Conservation (phyloP, 2,113 vertebrate species). For the Antechinus stuartii region DNA sequence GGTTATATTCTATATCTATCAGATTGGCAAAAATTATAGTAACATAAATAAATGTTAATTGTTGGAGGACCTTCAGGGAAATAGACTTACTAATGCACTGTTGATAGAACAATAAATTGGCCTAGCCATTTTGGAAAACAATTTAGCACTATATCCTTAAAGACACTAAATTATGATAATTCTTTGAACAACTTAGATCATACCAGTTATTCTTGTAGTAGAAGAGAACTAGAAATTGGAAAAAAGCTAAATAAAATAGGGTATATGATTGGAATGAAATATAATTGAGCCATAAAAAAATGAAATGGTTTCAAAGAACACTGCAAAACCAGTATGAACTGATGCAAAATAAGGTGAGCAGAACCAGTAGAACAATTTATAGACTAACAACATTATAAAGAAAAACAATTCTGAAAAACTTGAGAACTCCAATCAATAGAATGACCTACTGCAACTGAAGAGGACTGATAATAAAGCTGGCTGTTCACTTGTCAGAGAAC, state of each 20-base stretch:
- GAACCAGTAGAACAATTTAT: neutral
- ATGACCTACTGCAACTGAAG: neutral
- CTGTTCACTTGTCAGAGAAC: neutral
- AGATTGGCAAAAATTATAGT: neutral
- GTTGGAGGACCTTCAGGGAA: neutral
- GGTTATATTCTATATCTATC: neutral
- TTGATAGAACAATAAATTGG: neutral
- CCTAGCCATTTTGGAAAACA: neutral
- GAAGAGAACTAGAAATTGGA: neutral
- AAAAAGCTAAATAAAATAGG: neutral
- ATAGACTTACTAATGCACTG: neutral
- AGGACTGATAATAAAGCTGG: neutral
- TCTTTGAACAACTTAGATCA: neutral
- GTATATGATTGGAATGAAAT: neutral
- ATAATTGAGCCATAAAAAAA: neutral
- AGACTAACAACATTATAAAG: neutral
- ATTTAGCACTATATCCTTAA: neutral
- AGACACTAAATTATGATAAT: neutral
- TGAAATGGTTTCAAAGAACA: neutral
- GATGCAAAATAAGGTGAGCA: neutral
- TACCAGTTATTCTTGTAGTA: neutral
- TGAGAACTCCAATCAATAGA: neutral
- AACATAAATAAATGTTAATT: neutral
- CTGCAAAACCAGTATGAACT: neutral
- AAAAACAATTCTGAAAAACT: neutral